These are phyloP conservation scores for Athrips mouffetella DNA, from an alignment of 2,888 invertebrate genomes.

Conservation along the genomic window DNA sequence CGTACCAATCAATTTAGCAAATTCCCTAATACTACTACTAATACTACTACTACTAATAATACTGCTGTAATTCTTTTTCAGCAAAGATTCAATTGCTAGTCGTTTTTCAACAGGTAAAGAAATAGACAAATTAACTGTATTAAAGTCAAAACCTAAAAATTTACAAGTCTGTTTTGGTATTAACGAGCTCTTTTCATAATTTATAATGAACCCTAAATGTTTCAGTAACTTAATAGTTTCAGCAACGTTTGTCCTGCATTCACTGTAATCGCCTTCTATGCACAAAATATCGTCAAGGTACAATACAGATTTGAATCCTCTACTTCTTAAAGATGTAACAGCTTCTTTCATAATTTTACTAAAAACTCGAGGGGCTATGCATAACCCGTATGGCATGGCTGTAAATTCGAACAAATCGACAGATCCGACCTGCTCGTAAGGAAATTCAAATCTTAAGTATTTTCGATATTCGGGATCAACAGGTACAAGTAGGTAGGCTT, in stretches of 20 bases:
- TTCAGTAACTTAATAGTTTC: conserved; percentile 14
- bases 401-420: not conserved
- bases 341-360: conserved; percentile 13
- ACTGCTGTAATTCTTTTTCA: conserved; percentile 6
- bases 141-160: conserved; percentile 16
- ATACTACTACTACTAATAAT: not conserved
- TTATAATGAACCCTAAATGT: conserved; percentile 21
- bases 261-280: conserved; percentile 12
- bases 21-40: conserved; percentile 14
- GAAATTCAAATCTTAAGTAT: conserved; percentile 14
- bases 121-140: conserved; percentile 9
- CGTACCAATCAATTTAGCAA: conserved; percentile 18
- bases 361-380: conserved; percentile 12
- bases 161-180: conserved; percentile 16
- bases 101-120: conserved; percentile 18
- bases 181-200: conserved; percentile 17
- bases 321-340: not conserved
- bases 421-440: not conserved
- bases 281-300: conserved; percentile 21
- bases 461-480: conserved; percentile 2
- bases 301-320: conserved; percentile 13
- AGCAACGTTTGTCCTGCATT: conserved; percentile 13
- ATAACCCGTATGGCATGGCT: conserved; percentile 5
- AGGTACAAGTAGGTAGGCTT: conserved; percentile 15
- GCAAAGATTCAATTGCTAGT: conserved; percentile 2